Percentiles rank a stretch among this genome's conserved stretches.
These are phyloP conservation scores for Clunio marinus DNA, from an alignment of 2,888 invertebrate species.

Conservation along the genomic window DNA sequence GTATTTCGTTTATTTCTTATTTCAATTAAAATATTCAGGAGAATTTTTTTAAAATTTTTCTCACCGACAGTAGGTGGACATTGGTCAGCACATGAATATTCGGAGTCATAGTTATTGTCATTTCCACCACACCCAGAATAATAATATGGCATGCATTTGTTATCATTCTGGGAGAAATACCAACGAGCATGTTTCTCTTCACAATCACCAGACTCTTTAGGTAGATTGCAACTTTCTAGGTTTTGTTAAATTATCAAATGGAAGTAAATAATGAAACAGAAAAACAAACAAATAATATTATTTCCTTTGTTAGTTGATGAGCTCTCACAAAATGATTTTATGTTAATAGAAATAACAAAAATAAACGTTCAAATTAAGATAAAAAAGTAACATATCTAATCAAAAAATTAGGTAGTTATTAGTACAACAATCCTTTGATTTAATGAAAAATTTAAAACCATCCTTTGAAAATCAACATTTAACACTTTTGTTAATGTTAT, in stretches of 20 bases:
- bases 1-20: background rate
- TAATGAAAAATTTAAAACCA: too few species aligned
- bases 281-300: constrained; percentile 29
- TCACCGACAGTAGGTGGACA: constrained; percentile 79
- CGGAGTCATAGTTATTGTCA: constrained; percentile 74
- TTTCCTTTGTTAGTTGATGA: too few species aligned
- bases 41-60: too few species aligned
- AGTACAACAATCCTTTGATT: too few species aligned
- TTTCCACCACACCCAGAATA: constrained; percentile 90
- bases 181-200: constrained; percentile 70
- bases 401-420: too few species aligned
- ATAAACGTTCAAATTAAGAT: too few species aligned
- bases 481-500: background rate
- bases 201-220: constrained; percentile 73
- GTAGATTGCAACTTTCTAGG: constrained; percentile 70
- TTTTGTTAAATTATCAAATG: background rate
- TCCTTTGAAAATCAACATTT: background rate
- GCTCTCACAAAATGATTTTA: too few species aligned
- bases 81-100: constrained; percentile 66
- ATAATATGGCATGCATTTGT: constrained; percentile 88
- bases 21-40: too few species aligned
- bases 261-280: constrained; percentile 29
- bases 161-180: constrained; percentile 78
- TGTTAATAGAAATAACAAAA: too few species aligned
- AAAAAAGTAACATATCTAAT: too few species aligned